phyloP scores from a whole-genome alignment of 2,888 invertebrate genomes.

The Metopia argyrocephala region DNA sequence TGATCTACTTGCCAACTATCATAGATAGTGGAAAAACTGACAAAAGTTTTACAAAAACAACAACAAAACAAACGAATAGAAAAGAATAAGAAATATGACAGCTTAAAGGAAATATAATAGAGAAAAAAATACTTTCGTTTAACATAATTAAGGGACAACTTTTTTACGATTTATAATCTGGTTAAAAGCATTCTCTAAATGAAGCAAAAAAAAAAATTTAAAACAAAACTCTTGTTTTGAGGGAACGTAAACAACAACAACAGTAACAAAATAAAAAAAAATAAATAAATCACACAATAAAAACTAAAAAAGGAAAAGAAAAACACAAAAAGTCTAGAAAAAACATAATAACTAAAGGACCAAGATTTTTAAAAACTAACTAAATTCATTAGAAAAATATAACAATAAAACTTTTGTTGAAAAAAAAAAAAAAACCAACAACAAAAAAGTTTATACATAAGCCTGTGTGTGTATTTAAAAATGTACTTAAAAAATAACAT shows the following conservation, averaged over 20 bases:
- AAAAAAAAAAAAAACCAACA: constrained; percentile 7
- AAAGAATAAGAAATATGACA: constrained; percentile 29
- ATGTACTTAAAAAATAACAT: constrained; percentile 10
- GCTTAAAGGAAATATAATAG: constrained; percentile 8
- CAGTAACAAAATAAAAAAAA: neutral
- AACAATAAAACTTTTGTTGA: constrained; percentile 51
- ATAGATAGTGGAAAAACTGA: neutral
- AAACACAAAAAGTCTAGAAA: neutral
- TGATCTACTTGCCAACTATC: neutral
- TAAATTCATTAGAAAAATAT: constrained; percentile 62
- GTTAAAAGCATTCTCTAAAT: constrained; percentile 54
- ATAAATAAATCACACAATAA: neutral
- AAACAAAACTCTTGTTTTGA: constrained; percentile 15
- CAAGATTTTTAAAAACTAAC: constrained; percentile 54
- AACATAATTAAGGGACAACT: constrained; percentile 62
- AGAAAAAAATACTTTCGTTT: constrained; percentile 54
- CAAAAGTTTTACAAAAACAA: neutral
- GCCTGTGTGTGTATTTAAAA: too few species aligned
- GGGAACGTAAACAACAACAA: neutral
- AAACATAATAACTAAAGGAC: constrained; percentile 11
- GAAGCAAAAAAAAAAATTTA: constrained; percentile 46
- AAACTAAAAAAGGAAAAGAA: neutral
- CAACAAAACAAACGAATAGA: neutral
- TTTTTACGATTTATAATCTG: constrained; percentile 61
- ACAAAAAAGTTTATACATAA: constrained; percentile 8